phyloP scores from a whole-genome alignment of 2,797 vertebrate species.

The Poecile montanus region DNA sequence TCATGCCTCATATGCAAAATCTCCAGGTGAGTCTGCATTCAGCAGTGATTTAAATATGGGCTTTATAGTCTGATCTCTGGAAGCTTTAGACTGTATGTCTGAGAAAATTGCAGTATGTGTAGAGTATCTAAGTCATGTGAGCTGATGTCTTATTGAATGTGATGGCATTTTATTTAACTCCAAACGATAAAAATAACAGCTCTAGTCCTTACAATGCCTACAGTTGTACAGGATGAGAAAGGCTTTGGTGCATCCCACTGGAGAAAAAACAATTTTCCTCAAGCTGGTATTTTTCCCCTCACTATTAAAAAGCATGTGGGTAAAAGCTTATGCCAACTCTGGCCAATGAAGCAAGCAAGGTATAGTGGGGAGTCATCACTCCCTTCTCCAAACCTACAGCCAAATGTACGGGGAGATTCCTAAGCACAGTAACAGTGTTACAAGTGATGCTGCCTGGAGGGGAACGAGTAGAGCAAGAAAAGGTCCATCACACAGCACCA shows the following conservation, averaged over 20 bases:
- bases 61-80: not conserved
- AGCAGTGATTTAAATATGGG: not conserved
- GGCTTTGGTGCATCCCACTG: not conserved
- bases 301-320: not conserved
- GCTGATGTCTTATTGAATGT: not conserved
- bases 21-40: conserved; percentile 85
- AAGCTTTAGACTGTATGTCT: not conserved
- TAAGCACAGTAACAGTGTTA: not conserved
- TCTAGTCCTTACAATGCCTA: not conserved
- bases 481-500: not conserved
- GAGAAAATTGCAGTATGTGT: conserved; percentile 6
- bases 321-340: not conserved
- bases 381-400: not conserved
- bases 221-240: not conserved
- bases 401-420: not conserved
- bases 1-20: conserved; percentile 96
- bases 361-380: not conserved
- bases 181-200: not conserved
- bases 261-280: not conserved
- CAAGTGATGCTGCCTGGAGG: not conserved
- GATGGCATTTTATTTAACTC: conserved; percentile 10
- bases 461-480: not conserved
- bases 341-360: not conserved
- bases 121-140: not conserved
- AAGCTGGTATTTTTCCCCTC: not conserved